These are phyloP conservation scores for Zoanthus sansibaricus DNA, from an alignment of 92 coral and sea anemone species.

Conservation along the genomic window DNA sequence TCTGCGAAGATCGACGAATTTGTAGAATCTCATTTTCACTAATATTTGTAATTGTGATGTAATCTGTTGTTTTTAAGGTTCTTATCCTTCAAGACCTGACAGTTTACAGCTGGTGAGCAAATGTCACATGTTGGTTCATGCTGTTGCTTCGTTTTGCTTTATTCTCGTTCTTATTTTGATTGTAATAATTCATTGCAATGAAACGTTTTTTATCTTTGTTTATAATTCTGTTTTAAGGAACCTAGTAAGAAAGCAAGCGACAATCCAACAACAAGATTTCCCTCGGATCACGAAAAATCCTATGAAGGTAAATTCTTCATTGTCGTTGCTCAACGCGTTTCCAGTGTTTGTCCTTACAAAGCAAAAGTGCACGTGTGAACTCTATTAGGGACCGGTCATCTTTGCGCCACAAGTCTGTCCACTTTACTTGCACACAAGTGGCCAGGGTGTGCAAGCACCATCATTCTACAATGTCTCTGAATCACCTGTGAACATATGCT, in stretches of 20 bases:
- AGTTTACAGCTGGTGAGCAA: constrained; percentile 24
- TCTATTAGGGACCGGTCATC: too few species aligned
- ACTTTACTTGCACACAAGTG: too few species aligned
- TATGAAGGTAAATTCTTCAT: constrained; percentile 12
- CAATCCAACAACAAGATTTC: not conserved
- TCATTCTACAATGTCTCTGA: too few species aligned
- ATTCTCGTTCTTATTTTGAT: not conserved
- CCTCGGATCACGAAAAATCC: constrained; percentile 29
- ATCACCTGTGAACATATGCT: too few species aligned
- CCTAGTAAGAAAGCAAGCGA: constrained; percentile 31
- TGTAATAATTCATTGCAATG: not conserved
- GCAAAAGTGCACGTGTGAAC: not conserved
- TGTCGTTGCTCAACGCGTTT: not conserved
- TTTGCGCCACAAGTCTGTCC: too few species aligned
- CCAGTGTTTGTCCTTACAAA: not conserved
- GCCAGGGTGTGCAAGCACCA: too few species aligned
- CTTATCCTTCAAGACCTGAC: constrained; percentile 20
- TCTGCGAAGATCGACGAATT: too few species aligned
- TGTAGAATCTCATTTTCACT: too few species aligned
- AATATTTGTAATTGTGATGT: too few species aligned
- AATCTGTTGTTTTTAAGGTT: not conserved
- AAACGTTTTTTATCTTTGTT: not conserved
- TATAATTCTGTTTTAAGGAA: constrained; percentile 1
- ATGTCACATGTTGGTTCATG: too few species aligned
- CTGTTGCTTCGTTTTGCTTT: not conserved